phyloP scores from a whole-genome alignment of 1,140 invertebrate species.

The Sitobion miscanthi region DNA sequence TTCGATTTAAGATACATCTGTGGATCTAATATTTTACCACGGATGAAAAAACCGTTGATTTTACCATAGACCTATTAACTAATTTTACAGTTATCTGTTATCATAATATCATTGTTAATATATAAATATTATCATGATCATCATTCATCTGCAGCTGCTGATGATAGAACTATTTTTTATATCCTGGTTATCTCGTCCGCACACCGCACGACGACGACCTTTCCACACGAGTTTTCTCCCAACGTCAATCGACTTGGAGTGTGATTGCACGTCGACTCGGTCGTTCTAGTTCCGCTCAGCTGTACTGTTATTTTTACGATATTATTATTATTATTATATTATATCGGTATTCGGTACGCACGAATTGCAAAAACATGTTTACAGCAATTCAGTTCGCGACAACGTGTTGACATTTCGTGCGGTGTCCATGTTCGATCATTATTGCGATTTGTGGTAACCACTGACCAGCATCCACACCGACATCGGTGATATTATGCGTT shows the following conservation, averaged over 20 bases:
- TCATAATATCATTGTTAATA: not conserved
- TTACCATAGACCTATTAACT: no score
- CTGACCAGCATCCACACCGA: not conserved
- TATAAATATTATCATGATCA: not conserved
- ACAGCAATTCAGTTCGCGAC: not conserved
- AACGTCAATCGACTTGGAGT: not conserved
- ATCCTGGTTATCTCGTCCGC: not conserved
- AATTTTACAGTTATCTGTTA: not conserved
- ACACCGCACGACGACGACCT: not conserved
- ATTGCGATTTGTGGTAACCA: not conserved
- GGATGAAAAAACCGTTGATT: no score
- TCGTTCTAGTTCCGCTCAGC: not conserved
- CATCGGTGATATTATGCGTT: not conserved
- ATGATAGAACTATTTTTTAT: not conserved
- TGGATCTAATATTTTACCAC: no score
- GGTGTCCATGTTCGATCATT: not conserved
- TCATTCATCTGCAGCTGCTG: no score
- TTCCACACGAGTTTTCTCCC: not conserved
- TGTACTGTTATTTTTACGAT: conserved; percentile 17
- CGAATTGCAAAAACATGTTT: not conserved
- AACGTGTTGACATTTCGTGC: not conserved
- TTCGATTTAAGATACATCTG: no score
- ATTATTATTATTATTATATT: not conserved
- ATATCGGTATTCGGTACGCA: not conserved
- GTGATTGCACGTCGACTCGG: not conserved